A percentile compares a stretch with the other conserved stretches of the same genome.
phyloP scores from a whole-genome alignment of 2,797 vertebrate species.

The Spea hammondii region DNA sequence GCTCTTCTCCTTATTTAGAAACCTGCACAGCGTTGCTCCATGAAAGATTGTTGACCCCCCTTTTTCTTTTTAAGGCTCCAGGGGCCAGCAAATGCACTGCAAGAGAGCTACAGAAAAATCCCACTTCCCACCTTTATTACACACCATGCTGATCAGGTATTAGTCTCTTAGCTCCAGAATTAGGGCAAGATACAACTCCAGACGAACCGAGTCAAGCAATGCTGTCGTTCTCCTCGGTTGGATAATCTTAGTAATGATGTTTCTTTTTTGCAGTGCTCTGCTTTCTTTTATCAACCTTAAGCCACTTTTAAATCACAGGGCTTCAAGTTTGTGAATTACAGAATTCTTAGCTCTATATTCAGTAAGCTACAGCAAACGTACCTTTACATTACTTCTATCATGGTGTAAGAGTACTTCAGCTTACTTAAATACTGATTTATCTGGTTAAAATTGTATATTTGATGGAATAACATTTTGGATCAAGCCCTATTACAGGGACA shows the following conservation, averaged over 20 bases:
- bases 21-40: background rate
- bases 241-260: background rate
- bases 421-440: too few species aligned
- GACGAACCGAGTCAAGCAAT: background rate
- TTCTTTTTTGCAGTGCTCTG: background rate
- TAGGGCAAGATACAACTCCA: background rate
- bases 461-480: too few species aligned
- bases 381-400: too few species aligned
- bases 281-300: too few species aligned
- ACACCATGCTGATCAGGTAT: conserved; percentile 3
- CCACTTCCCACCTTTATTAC: background rate
- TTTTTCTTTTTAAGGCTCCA: background rate
- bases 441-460: too few species aligned
- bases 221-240: background rate
- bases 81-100: background rate
- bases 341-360: too few species aligned
- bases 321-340: too few species aligned
- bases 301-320: too few species aligned
- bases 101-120: background rate
- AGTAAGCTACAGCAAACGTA: too few species aligned
- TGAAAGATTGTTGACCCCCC: background rate
- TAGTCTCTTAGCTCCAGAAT: background rate
- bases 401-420: too few species aligned
- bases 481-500: too few species aligned
- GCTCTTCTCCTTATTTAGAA: background rate